Evolutionary conservation across 2,797 vertebrate species (phyloP).

Genomic region (Huso huso): DNA sequence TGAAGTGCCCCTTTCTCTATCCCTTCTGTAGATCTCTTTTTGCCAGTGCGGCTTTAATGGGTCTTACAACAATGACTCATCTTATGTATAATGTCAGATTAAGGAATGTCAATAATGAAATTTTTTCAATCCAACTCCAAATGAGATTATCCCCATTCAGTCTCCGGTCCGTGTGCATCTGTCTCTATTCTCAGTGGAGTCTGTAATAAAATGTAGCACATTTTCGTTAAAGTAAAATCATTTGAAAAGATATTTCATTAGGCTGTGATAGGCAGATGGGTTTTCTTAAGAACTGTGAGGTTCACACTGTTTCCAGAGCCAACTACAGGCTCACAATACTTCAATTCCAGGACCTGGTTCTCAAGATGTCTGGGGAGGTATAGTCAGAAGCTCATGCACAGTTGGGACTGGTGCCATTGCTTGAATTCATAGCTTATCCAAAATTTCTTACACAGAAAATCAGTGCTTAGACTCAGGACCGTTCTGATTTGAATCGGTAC

Average conservation of each 20-base stretch:
- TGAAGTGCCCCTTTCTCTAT: constrained; percentile 47
- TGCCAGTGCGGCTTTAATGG: constrained; percentile 31
- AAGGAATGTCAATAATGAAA: constrained; percentile 70
- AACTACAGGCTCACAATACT: too few species aligned
- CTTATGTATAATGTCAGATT: constrained; percentile 64
- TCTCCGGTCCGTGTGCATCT: not conserved
- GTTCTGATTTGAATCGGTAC: too few species aligned
- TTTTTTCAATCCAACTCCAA: constrained; percentile 65
- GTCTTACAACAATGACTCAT: constrained; percentile 57
- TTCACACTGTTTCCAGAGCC: too few species aligned
- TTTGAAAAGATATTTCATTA: constrained; percentile 59
- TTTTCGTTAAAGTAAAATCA: constrained; percentile 57
- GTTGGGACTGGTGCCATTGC: too few species aligned
- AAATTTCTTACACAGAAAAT: too few species aligned
- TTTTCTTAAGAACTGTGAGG: not conserved
- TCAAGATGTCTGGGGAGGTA: too few species aligned
- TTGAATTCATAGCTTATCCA: too few species aligned
- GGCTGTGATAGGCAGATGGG: constrained; percentile 21
- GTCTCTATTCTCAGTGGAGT: constrained; percentile 42
- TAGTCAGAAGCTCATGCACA: too few species aligned
- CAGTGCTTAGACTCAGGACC: too few species aligned
- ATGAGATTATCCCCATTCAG: constrained; percentile 49
- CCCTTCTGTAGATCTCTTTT: constrained; percentile 35
- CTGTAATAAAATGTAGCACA: constrained; percentile 65
- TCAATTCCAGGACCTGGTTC: too few species aligned